These are phyloP conservation scores for Aleiodes leptofemur DNA, from an alignment of 2,888 invertebrate genomes.

Conservation along the genomic window DNA sequence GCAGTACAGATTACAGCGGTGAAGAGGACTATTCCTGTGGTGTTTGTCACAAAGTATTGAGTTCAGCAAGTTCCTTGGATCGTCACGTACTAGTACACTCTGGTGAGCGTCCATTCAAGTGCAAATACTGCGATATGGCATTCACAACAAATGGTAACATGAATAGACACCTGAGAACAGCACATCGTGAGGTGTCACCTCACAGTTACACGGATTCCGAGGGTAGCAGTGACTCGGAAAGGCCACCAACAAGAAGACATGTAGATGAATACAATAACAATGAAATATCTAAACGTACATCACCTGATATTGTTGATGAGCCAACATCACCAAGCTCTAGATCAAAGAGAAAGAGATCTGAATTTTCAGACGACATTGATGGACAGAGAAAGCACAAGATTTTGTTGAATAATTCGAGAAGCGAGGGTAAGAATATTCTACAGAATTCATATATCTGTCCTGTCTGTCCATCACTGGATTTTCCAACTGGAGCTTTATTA, in stretches of 20 bases:
- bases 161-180: conserved; percentile 87
- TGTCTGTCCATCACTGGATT: conserved; percentile 81
- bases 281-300: conserved; percentile 76
- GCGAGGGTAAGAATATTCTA: conserved; percentile 64
- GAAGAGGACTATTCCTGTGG: conserved; percentile 80
- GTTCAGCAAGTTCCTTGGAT: conserved; percentile 87
- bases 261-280: conserved; percentile 79
- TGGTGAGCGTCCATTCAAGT: conserved; percentile 88
- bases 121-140: conserved; percentile 86
- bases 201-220: conserved; percentile 69
- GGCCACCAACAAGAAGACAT: conserved; percentile 53
- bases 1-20: conserved; percentile 66
- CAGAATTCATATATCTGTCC: conserved; percentile 76
- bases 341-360: conserved; percentile 62
- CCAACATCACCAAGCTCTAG: conserved; percentile 44
- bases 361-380: conserved; percentile 55
- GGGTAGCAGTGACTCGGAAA: conserved; percentile 68
- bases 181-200: conserved; percentile 63
- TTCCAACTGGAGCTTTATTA: conserved; percentile 78
- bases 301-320: conserved; percentile 57
- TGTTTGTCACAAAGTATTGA: conserved; percentile 83
- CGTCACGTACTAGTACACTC: conserved; percentile 88
- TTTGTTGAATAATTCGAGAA: conserved; percentile 65
- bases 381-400: conserved; percentile 64
- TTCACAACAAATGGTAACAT: conserved; percentile 92